Percentiles rank a stretch among this genome's conserved stretches.
These are phyloP conservation scores for Ochropacha duplaris DNA, from an alignment of 2,888 invertebrate genomes.

Conservation along the genomic window DNA sequence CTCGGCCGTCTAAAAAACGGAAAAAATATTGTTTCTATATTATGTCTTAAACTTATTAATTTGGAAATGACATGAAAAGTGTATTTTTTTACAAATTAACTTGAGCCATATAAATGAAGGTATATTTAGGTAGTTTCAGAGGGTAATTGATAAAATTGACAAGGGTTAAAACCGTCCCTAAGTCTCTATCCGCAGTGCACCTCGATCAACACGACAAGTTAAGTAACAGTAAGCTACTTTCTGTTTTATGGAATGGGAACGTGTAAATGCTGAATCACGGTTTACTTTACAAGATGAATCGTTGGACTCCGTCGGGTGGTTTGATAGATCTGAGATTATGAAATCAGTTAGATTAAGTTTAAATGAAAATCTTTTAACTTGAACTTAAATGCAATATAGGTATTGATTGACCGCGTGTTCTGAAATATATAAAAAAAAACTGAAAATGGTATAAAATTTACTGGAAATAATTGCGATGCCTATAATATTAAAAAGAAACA, in stretches of 20 bases:
- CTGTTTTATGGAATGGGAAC: neutral
- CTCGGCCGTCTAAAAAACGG: too few species aligned
- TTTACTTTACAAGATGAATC: neutral
- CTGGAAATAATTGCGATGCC: neutral
- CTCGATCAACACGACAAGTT: constrained; percentile 5
- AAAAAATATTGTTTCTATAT: too few species aligned
- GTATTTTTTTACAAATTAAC: neutral
- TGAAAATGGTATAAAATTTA: too few species aligned
- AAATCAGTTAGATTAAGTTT: neutral
- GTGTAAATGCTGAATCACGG: neutral
- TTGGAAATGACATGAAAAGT: neutral
- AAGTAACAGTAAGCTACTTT: neutral
- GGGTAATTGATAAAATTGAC: constrained; percentile 5
- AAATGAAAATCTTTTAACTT: neutral
- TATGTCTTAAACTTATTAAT: too few species aligned
- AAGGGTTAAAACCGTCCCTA: neutral
- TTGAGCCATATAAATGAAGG: neutral
- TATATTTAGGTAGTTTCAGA: neutral
- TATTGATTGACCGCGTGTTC: too few species aligned
- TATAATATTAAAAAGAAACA: too few species aligned
- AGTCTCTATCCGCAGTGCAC: constrained; percentile 1
- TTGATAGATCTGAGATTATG: neutral
- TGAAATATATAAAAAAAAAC: too few species aligned
- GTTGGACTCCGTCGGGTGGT: neutral
- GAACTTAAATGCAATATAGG: neutral